Base-by-base conservation (phyloP, 64 coral and sea anemone species). In the Actinia equina region DNA sequence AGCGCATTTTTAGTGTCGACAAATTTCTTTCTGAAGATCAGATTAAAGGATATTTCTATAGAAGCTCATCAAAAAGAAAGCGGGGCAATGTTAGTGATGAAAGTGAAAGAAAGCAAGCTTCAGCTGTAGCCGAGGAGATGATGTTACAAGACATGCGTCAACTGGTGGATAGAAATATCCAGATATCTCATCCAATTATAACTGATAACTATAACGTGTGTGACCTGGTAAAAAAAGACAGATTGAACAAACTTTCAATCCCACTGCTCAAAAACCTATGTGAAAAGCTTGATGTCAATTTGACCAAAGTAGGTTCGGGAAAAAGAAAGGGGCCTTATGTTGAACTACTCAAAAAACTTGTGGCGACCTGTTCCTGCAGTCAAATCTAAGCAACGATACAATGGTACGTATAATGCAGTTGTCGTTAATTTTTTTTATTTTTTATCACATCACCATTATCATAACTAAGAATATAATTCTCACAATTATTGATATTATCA, bases 21-120 rank as follows among this genome's bases (percentile, higher is more conserved):
- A 89, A 95, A 71, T 95, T 91, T 91, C 86, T 95, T n/a, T 18
- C 77, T 27, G 77, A 7, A 45, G 13, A 80, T 1, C 77, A 80
- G 43, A 80, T 80, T 10, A 80, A 80, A 80, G 12, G 13, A 19
- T 80, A 80, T 49, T 80, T 80, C 26, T 80, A 44, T 9, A 44
- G 77, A 52, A 4, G 17, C 2, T 80, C 77, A 2, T 44, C 77
- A 7, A 80, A 80, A 11, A 30, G 30, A 78, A 78, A 42, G 27
- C 22, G 10, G 25, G 7, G 3, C 16, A 16, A 43, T 26, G 22
- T 16, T 12, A 78, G 43, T 44, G 76, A 78, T 43, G 27, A 78
- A 45, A 41, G 2, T 37, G 76, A 78, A 37, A 37, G 30, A 13
- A 78, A 78, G 17, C 30, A 44, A 41, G 76, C 5, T 44, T 43